Evolutionary conservation across 2,888 invertebrate species (phyloP), one percentile per base, ranked within the genome.

Genomic region (Ecliptopera silaceata): DNA sequence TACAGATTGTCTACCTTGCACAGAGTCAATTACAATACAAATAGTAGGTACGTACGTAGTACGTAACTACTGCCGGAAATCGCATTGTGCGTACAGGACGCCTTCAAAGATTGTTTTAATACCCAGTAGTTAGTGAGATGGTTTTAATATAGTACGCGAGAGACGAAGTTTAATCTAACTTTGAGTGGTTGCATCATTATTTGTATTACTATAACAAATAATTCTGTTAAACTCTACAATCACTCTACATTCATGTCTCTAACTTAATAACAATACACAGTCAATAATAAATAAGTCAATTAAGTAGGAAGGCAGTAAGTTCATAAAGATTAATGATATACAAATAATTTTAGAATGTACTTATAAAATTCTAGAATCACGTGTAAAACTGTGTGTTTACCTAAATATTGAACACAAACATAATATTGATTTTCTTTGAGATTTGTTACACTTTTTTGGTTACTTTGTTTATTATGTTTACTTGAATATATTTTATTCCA

Each of bases 401-500:
- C n/a, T n/a, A n/a, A 26, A 26, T 26, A 26, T 26, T 26, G n/a
- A 26, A 8, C 10, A 22, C 22, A 4, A 5, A 26, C 1, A 26
- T 26, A 26, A 8, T 26, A 8, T 26, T 26, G 26, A 8, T 26
- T 26, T 26, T 26, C 26, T 8, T 26, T 26, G 10, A 26, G 26
- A 26, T 26, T 6, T 6, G 26, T 1, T 26, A 26, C 10, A 26
- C 6, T 8, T 26, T 26, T 26, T 26, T 26, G 8, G 26, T 26
- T 26, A 26, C 12, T 34, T 13, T 36, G 36, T 15, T 36, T 15
- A 56, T 38, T 57, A 43, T 57, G 60, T 67, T 65, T 66, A 59
- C 59, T 68, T 83, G 82, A 80, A 86, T 84, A 82, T 82, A 78
- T 78, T 71, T 68, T 15, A n/a, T n/a, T n/a, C n/a, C n/a, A n/a